These are phyloP conservation scores for Sinotaia quadrata DNA, from an alignment of 2,888 invertebrate species.

Conservation along the genomic window DNA sequence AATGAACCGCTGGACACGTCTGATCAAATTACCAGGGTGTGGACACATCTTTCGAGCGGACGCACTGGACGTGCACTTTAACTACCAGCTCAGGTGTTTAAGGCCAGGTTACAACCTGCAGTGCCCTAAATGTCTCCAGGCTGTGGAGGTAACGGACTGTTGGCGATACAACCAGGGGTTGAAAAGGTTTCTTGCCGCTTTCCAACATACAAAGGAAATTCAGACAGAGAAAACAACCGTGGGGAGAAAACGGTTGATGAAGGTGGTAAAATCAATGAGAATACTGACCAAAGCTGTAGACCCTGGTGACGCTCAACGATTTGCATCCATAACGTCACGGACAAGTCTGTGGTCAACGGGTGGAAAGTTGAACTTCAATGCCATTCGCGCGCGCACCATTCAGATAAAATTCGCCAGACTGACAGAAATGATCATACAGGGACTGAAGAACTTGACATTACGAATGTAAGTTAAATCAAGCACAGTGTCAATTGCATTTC, in stretches of 20 bases:
- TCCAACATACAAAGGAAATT: neutral
- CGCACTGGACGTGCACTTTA: constrained; percentile 25
- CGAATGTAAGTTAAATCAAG: no score
- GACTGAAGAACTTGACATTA: no score
- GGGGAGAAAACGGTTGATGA: neutral
- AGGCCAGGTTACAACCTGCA: constrained; percentile 5
- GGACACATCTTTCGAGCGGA: constrained; percentile 28
- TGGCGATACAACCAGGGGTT: constrained; percentile 20
- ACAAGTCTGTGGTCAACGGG: neutral
- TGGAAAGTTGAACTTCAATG: neutral
- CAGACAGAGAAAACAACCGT: neutral
- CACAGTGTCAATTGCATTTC: no score
- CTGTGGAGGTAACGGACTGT: constrained; percentile 21
- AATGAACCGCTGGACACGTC: neutral
- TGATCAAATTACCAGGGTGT: constrained; percentile 30
- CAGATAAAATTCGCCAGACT: constrained; percentile 19
- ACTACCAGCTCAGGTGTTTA: neutral
- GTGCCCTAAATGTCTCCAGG: constrained; percentile 31
- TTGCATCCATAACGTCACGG: neutral
- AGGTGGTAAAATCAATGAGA: neutral
- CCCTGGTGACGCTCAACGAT: neutral
- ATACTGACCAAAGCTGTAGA: neutral
- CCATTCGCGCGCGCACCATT: neutral
- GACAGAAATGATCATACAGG: neutral
- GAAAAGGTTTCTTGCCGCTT: constrained; percentile 4